phyloP scores from a whole-genome alignment of 2,888 invertebrate species.

The Monoplex corrugatus region DNA sequence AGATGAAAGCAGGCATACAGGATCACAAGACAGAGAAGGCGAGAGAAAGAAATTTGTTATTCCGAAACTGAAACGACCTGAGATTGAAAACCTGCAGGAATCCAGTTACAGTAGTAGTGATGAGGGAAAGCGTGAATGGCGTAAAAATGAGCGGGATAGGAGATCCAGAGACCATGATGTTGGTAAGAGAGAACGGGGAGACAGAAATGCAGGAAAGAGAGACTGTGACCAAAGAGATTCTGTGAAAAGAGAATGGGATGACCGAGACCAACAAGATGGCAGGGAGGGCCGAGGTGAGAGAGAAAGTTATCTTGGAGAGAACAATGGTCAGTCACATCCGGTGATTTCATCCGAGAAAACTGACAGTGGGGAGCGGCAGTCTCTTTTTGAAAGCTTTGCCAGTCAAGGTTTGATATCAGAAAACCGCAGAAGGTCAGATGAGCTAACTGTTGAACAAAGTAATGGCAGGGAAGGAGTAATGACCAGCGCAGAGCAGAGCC shows the following conservation, averaged over 20 bases:
- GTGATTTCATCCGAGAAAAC: background rate
- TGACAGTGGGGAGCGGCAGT: background rate
- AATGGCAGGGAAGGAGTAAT: background rate
- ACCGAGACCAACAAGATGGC: background rate
- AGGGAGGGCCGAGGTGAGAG: constrained; percentile 1
- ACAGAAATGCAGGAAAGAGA: background rate
- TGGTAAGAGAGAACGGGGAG: background rate
- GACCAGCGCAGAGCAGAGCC: background rate
- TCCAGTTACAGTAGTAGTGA: constrained; percentile 29
- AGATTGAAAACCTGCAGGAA: constrained; percentile 36
- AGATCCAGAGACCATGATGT: background rate
- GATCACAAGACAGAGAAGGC: background rate
- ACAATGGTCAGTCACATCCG: background rate
- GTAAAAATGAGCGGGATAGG: constrained; percentile 1
- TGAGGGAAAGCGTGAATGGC: constrained; percentile 41
- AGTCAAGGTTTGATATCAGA: constrained; percentile 5
- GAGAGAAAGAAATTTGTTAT: constrained; percentile 14
- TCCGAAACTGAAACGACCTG: background rate
- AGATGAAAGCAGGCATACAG: background rate
- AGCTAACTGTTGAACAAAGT: background rate
- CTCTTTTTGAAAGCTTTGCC: constrained; percentile 27
- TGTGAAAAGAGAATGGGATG: background rate
- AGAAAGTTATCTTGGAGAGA: background rate
- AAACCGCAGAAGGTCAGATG: background rate
- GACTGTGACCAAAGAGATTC: background rate